phyloP scores from a whole-genome alignment of 2,888 invertebrate species.

The Sympetrum striolatum region DNA sequence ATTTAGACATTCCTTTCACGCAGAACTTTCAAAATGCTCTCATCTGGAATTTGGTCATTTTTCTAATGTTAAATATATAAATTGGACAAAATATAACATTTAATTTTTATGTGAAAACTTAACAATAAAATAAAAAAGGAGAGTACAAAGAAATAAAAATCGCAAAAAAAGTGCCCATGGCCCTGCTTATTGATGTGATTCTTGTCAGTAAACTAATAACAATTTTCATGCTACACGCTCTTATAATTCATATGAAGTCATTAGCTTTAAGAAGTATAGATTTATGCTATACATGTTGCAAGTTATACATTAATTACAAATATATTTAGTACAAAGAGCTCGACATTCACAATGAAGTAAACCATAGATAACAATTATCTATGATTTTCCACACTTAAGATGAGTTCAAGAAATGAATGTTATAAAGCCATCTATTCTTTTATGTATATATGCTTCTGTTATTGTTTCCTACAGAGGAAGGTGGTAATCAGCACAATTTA shows the following conservation, averaged over 20 bases:
- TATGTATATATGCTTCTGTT: background rate
- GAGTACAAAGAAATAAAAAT: background rate
- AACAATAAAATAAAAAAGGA: background rate
- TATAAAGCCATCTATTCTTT: background rate
- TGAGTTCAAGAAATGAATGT: background rate
- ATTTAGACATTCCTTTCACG: background rate
- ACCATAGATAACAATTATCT: background rate
- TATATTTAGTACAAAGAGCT: background rate
- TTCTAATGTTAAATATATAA: background rate
- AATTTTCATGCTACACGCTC: background rate
- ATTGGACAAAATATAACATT: background rate
- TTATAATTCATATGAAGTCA: background rate
- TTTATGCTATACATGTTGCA: background rate
- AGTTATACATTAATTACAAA: background rate
- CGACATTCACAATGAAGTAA: background rate
- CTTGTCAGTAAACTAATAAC: background rate
- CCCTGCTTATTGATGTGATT: background rate
- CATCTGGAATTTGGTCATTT: constrained; percentile 9
- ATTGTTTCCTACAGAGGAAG: background rate
- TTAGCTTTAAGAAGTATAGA: background rate
- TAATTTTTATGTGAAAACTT: background rate
- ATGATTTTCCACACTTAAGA: background rate
- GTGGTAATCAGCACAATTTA: background rate
- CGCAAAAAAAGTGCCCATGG: background rate
- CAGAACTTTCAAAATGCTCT: constrained; percentile 15